Evolutionary conservation across 2,113 vertebrate species (phyloP), one percentile per base, ranked within the genome.

Genomic region (Dissostichus mawsoni): DNA sequence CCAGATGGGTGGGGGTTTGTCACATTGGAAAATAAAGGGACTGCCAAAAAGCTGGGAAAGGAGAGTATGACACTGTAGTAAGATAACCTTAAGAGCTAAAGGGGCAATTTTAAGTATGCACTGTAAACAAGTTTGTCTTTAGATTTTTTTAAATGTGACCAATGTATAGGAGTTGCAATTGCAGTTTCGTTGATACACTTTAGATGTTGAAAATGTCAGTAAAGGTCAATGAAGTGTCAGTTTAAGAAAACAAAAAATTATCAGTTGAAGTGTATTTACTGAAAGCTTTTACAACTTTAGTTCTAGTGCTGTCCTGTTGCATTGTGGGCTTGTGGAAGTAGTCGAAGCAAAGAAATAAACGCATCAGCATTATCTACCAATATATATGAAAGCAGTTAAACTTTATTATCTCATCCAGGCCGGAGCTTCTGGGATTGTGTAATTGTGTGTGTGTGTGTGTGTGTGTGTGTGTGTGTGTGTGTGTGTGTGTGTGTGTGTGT

Each of bases 1-100:
- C 78, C 74, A 89, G 55, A 79, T 58, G 67, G 76, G 41, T 57
- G 50, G 67, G 11, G 23, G 78, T 59, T 63, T 70, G 81, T 69
- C 71, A 69, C 63, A 41, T 44, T 23, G 61, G 65, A 81, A 84
- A 88, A 74, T 58, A 72, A 70, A 70, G 53, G 69, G 52, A 16
- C 8, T 72, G 77, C 58, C 64, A 76, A 74, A 76, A 68, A 75
- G 62, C 67, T 63, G 58, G 52, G 48, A 69, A 61, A 20, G 16
- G n/a, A 74, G 74, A 69, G 58, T 57, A 11, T 68, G 66, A 82
- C 74, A 67, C 68, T 45, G 3, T 41, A 12, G 44, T 75, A 68
- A 77, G 68, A 81, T 45, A 73, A 78, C n/a, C 52, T 57, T 41
- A 58, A 48, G 44, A 72, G 33, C 18, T 47, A 45, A 47, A 65